Percentiles rank a stretch among this genome's conserved stretches.
Conservation (phyloP, 2,113 vertebrate genomes). For the Nicator chloris region DNA sequence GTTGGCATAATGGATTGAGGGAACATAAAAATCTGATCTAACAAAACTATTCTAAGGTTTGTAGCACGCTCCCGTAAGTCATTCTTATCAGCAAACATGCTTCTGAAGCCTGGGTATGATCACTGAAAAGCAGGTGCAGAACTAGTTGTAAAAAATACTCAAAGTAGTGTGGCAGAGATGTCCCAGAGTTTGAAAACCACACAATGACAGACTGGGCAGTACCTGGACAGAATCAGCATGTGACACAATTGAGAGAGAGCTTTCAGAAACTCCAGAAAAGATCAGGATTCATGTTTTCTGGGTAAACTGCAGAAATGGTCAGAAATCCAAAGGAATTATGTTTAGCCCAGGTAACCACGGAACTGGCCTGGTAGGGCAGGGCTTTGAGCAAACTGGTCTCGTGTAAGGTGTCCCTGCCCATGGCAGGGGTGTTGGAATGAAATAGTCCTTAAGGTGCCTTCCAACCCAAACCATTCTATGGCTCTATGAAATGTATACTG, state of each 20-base stretch:
- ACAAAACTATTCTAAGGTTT: background rate
- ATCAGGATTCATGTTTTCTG: background rate
- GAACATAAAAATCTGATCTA: background rate
- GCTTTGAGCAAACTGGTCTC: background rate
- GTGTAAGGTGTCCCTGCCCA: background rate
- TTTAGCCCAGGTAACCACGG: background rate
- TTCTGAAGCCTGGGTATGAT: background rate
- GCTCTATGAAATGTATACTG: background rate
- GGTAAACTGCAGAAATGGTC: background rate
- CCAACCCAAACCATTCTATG: background rate
- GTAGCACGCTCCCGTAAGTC: background rate
- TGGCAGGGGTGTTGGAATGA: background rate
- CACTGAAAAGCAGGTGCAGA: background rate
- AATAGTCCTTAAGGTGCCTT: background rate
- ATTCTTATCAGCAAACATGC: background rate
- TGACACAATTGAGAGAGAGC: accelerated
- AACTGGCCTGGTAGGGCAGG: background rate
- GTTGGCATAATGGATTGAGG: background rate
- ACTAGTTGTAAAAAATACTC: background rate
- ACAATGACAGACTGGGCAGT: background rate
- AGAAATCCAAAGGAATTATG: background rate
- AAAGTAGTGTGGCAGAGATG: background rate
- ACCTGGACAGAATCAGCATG: background rate
- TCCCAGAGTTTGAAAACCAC: background rate
- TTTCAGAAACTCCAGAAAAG: background rate